Evolutionary conservation across 2,888 invertebrate genomes (phyloP), one percentile per base, ranked within the genome.

Genomic region (Lepetodrilus schrolli): DNA sequence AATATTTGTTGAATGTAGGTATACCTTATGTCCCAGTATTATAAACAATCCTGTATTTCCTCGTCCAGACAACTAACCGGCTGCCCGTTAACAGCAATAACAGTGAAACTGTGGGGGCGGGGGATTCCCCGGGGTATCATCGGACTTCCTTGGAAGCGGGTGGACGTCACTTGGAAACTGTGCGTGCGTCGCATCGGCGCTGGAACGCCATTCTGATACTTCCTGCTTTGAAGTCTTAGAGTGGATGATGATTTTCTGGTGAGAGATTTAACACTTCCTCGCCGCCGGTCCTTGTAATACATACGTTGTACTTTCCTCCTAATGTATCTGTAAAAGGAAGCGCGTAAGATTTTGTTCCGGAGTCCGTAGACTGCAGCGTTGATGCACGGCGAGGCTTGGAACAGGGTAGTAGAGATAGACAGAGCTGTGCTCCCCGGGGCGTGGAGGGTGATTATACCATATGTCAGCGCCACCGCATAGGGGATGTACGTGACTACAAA

Each of bases 331-430:
- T 80, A 80, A 74, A 87, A 87, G 4, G 87, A 87, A 34, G 81
- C 78, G 10, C 87, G 76, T 37, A 87, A 77, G 65, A 86, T 83
- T 72, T 86, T 85, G 71, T 87, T 87, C 48, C 86, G 74, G 47
- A 87, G 75, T 48, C 87, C 87, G 72, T 87, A 86, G 5, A 87
- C 82, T 21, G 84, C 83, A n/a, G 84, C 85, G 72, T 86, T 83
- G 8, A 83, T 84, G 48, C 86, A 80, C 0, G 87, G 87, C 2
- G 87, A 85, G 10, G 85, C 84, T 38, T 83, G 82, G 72, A 84
- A 84, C 51, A 87, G 68, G 47, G 84, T 84, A 5, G 84, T 82
- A 65, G 85, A 82, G 49, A 84, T 81, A 38, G 84, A 80, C 50
- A 83, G 80, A 3, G 84, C 70, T 2, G 82, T 76, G 21, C 77